Evolutionary conservation across 2,797 vertebrate species (phyloP).

Genomic region (Sebastiscus tertius): DNA sequence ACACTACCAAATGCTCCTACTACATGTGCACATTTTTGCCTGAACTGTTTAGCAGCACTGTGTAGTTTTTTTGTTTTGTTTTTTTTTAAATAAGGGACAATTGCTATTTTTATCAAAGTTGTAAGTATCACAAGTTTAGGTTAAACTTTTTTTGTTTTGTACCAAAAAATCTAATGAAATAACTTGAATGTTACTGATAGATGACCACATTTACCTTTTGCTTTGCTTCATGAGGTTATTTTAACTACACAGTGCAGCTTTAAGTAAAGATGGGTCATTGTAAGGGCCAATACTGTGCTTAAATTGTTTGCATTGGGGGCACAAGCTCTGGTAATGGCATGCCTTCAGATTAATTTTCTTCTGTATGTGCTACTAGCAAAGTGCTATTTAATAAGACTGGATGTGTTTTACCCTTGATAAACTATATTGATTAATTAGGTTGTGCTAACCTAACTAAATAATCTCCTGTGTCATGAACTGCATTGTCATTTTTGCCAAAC

Average conservation of each 20-base stretch:
- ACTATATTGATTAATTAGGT: slow-evolving; percentile 13
- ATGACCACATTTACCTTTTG: background rate
- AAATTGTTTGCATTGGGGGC: slow-evolving; percentile 18
- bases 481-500: slow-evolving; percentile 15
- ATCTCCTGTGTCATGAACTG: slow-evolving; percentile 13
- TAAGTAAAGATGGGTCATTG: slow-evolving; percentile 3
- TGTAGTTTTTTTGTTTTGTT: slow-evolving; percentile 8
- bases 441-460: slow-evolving; percentile 10
- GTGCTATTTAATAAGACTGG: slow-evolving; percentile 36
- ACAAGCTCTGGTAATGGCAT: slow-evolving; percentile 31
- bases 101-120: background rate
- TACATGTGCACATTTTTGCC: slow-evolving; percentile 37
- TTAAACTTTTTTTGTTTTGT: slow-evolving; percentile 2
- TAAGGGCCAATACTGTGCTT: slow-evolving; percentile 25
- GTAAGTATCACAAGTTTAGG: background rate
- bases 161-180: background rate
- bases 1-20: slow-evolving; percentile 35
- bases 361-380: slow-evolving; percentile 54
- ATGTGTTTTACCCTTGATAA: slow-evolving; percentile 21
- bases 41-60: slow-evolving; percentile 49
- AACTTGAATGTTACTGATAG: slow-evolving; percentile 14
- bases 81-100: background rate
- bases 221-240: background rate
- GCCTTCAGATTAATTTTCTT: slow-evolving; percentile 43
- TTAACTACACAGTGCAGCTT: slow-evolving; percentile 50